Conservation (phyloP, 2,888 invertebrate genomes). For the Chrysolina oricalcia region DNA sequence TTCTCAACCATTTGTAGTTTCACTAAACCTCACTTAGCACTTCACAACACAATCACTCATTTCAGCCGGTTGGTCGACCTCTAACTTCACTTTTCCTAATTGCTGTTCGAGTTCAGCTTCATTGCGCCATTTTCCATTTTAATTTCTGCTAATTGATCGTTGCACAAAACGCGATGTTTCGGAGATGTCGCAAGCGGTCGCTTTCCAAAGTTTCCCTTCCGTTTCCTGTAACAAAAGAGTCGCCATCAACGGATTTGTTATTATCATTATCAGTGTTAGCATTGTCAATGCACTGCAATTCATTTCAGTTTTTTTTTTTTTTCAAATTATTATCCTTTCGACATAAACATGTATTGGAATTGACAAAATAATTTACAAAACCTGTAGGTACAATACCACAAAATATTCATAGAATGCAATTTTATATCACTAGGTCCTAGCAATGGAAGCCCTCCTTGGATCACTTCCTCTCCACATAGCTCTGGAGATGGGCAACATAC, state of each 20-base stretch:
- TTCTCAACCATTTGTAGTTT: constrained; percentile 29
- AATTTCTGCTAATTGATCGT: constrained; percentile 21
- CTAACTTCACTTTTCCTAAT: constrained; percentile 19
- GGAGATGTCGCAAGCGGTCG: neutral
- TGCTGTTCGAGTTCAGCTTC: neutral
- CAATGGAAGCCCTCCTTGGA: too few species aligned
- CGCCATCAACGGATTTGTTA: neutral
- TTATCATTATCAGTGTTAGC: neutral
- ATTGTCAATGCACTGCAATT: neutral
- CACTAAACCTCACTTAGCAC: constrained; percentile 29
- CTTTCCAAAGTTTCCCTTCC: constrained; percentile 22
- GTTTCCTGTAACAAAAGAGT: constrained; percentile 29
- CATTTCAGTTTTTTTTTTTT: neutral
- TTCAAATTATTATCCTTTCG: too few species aligned
- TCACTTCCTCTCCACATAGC: too few species aligned
- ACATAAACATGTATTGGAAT: too few species aligned
- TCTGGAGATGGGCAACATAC: too few species aligned
- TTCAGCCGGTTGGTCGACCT: neutral
- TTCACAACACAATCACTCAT: neutral
- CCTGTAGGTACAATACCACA: too few species aligned
- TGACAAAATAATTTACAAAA: too few species aligned
- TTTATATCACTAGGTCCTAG: too few species aligned
- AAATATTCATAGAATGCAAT: too few species aligned
- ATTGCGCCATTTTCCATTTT: neutral
- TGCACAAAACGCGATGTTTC: constrained; percentile 8